Percentiles rank a stretch among this genome's conserved stretches.
These are phyloP conservation scores for Tetranychus truncatus DNA, from an alignment of 2,888 invertebrate genomes.

Conservation along the genomic window DNA sequence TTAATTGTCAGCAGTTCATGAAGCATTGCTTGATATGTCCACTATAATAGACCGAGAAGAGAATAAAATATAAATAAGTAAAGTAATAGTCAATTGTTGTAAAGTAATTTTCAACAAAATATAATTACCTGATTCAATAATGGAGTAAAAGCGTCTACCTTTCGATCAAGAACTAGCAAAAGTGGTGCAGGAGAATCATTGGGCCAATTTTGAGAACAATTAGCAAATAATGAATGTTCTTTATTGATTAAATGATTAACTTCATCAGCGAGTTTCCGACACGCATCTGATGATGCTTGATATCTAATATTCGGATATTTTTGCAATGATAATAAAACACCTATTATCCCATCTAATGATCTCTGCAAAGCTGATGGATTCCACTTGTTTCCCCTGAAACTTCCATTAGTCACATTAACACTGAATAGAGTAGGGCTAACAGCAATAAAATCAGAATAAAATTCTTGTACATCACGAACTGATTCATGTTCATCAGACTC, in stretches of 20 bases:
- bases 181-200: conserved; percentile 43
- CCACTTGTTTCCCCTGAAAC: conserved; percentile 43
- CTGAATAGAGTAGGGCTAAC: conserved; percentile 74
- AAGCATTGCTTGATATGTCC: conserved; percentile 99
- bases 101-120: conserved; percentile 2
- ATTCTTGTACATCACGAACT: conserved; percentile 76
- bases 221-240: conserved; percentile 63
- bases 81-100: conserved; percentile 13
- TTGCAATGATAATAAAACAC: conserved; percentile 70
- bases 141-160: conserved; percentile 89
- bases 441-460: conserved; percentile 86
- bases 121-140: conserved; percentile 56
- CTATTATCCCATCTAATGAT: conserved; percentile 62
- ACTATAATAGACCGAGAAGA: conserved; percentile 40
- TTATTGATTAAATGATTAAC: conserved; percentile 62
- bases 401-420: conserved; percentile 35
- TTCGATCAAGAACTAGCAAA: conserved; percentile 70
- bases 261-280: conserved; percentile 63
- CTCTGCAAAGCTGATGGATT: conserved; percentile 54
- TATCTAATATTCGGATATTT: conserved; percentile 73
- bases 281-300: conserved; percentile 64
- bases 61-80: neutral
- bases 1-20: conserved; percentile 83
- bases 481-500: conserved; percentile 96
- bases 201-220: conserved; percentile 20